Evolutionary conservation across 2,113 vertebrate genomes (phyloP).

Genomic region (Oryzias woworae): DNA sequence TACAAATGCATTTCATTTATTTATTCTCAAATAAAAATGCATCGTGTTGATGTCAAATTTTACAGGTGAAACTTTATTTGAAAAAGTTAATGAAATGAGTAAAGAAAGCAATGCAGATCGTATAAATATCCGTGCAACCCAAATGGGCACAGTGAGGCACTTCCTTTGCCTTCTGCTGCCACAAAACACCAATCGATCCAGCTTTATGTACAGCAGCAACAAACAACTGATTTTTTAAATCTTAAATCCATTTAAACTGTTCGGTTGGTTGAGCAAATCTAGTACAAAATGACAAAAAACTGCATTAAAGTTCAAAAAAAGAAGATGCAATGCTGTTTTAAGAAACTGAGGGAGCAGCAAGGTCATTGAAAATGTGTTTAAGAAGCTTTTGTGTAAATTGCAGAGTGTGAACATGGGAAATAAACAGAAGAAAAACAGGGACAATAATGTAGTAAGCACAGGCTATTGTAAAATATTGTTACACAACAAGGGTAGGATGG

Average conservation of each 20-base stretch:
- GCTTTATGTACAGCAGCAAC: constrained; percentile 42
- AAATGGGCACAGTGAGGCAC: constrained; percentile 69
- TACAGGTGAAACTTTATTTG: constrained; percentile 67
- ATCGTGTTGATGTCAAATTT: constrained; percentile 7
- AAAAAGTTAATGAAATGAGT: constrained; percentile 71
- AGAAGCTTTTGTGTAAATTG: constrained; percentile 29
- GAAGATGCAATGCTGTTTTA: constrained; percentile 1
- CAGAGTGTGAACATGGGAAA: constrained; percentile 1
- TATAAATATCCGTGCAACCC: constrained; percentile 74
- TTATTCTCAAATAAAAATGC: not conserved
- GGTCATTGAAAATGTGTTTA: constrained; percentile 9
- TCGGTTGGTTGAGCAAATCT: constrained; percentile 10
- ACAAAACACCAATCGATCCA: constrained; percentile 36
- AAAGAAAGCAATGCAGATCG: constrained; percentile 71
- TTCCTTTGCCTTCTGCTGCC: constrained; percentile 67
- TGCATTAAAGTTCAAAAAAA: constrained; percentile 16
- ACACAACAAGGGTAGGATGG: constrained; percentile 2
- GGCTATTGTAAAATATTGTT: not conserved
- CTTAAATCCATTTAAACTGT: constrained; percentile 16
- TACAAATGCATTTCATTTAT: not conserved
- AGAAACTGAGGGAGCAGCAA: constrained; percentile 9
- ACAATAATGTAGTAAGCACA: constrained; percentile 1
- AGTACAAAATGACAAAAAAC: constrained; percentile 20
- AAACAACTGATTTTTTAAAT: not conserved
- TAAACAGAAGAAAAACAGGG: constrained; percentile 1